These are phyloP conservation scores for Ypsolopha scabrella DNA, from an alignment of 2,888 invertebrate species.

Conservation along the genomic window DNA sequence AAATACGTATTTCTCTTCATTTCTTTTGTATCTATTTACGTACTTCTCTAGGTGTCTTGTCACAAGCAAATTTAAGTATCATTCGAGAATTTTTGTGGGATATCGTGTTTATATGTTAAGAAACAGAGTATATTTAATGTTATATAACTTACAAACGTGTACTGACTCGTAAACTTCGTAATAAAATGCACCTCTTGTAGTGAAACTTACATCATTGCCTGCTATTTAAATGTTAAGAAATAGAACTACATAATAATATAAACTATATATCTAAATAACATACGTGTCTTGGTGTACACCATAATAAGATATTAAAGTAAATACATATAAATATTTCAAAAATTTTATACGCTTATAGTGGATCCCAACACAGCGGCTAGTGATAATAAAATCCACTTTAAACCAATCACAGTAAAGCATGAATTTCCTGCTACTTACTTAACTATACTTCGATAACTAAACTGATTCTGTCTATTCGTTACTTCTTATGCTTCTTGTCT, in stretches of 20 bases:
- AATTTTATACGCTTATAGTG: slow-evolving; percentile 48
- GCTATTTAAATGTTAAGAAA: slow-evolving; percentile 45
- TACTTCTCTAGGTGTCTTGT: slow-evolving; percentile 17
- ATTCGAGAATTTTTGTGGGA: slow-evolving; percentile 33
- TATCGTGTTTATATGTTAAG: slow-evolving; percentile 31
- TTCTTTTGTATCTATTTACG: slow-evolving; percentile 12
- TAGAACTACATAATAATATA: slow-evolving; percentile 35
- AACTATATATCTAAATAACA: slow-evolving; percentile 23
- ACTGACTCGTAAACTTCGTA: slow-evolving; percentile 32
- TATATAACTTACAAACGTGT: slow-evolving; percentile 23
- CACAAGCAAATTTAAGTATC: slow-evolving; percentile 68
- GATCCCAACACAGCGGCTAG: slow-evolving; percentile 43
- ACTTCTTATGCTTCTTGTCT: slow-evolving; percentile 54
- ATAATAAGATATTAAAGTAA: slow-evolving; percentile 27
- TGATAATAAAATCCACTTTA: slow-evolving; percentile 20
- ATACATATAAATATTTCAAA: slow-evolving; percentile 30
- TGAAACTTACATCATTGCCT: slow-evolving; percentile 38
- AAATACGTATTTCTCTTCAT: slow-evolving; percentile 17
- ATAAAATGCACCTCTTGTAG: slow-evolving; percentile 58
- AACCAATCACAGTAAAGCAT: slow-evolving; percentile 37
- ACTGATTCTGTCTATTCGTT: slow-evolving; percentile 22
- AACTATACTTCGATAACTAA: slow-evolving; percentile 9
- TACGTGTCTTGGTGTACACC: slow-evolving; percentile 52
- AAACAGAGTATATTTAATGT: slow-evolving; percentile 23
- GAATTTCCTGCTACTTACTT: slow-evolving; percentile 15